Base-by-base conservation (phyloP, 2,888 invertebrate genomes). In the Pemphredon lugubris region DNA sequence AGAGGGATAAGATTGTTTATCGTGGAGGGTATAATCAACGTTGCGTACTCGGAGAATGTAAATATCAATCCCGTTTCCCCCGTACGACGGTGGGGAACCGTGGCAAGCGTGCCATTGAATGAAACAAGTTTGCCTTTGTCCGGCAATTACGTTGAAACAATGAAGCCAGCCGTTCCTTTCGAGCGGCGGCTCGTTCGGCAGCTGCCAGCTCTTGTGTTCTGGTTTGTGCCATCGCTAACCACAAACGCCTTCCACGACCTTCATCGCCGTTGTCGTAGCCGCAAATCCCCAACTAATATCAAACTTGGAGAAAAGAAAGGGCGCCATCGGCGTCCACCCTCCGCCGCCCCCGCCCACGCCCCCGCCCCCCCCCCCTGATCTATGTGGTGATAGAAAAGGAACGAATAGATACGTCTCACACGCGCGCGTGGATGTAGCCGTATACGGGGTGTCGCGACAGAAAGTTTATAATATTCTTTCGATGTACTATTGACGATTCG, bases 71-170 rank as follows among this genome's bases (percentile, higher is more conserved):
- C 54, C 18, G 42, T 53, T 42, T 14, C 64, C 20, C 44, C 50
- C 14, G n/a, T 13, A 7, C 20, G 11, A 7, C 21, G 23, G 32
- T 3, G 32, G 44, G 76, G 50, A 13, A 40, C 54, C 39, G 14
- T n/a, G 42, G 47, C 39, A 37, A 26, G 40, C 58, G 57, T 30
- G 51, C 69, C 63, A 80, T 84, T 87, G 84, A 87, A 88, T 87
- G 86, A 85, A 85, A 86, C 86, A 88, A 87, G 88, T 89, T 88
- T 86, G 84, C 86, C 84, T 87, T 88, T 87, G 87, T 86, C 77
- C 83, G 61, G 84, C 84, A 87, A 87, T 88, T 87, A 87, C 84
- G 78, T 57, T 81, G 80, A 83, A 84, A 88, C 87, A 88, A 88
- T 87, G 86, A 86, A 81, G 67, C 77, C 55, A 47, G 54, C 65